Evolutionary conservation across 2,113 vertebrate species (phyloP).

Genomic region (Chaetodon trifascialis): DNA sequence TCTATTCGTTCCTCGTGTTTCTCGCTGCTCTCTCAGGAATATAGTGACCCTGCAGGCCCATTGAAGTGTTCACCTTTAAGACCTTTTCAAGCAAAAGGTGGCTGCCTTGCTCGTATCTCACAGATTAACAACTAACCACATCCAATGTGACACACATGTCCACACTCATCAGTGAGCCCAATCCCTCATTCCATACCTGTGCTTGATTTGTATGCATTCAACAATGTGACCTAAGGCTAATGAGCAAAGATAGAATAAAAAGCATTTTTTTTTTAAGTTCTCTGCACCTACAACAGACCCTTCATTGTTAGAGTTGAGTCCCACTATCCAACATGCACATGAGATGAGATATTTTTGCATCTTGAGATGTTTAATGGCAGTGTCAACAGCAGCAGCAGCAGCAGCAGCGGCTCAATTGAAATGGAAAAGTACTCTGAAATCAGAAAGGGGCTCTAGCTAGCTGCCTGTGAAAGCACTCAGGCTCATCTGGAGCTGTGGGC

Average conservation of each 20-base stretch:
- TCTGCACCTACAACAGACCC: slow-evolving; percentile 36
- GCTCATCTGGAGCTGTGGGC: slow-evolving; percentile 78
- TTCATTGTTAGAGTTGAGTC: slow-evolving; percentile 33
- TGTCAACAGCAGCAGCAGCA: slow-evolving; percentile 55
- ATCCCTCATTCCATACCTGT: slow-evolving; percentile 29
- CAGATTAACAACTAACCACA: slow-evolving; percentile 75
- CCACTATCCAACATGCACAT: slow-evolving; percentile 21
- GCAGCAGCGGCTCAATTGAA: slow-evolving; percentile 65
- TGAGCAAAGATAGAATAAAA: slow-evolving; percentile 4
- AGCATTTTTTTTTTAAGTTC: background rate
- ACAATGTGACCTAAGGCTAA: background rate
- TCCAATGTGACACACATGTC: slow-evolving; percentile 71
- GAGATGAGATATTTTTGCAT: slow-evolving; percentile 63
- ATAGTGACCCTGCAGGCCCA: slow-evolving; percentile 56
- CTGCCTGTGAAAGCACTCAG: slow-evolving; percentile 75
- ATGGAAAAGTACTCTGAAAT: slow-evolving; percentile 76
- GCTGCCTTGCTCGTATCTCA: slow-evolving; percentile 58
- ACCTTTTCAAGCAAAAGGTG: slow-evolving; percentile 72
- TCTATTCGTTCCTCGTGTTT: slow-evolving; percentile 42
- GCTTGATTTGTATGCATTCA: slow-evolving; percentile 33
- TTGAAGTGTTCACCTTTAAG: slow-evolving; percentile 65
- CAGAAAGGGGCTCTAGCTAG: slow-evolving; percentile 59
- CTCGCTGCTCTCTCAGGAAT: slow-evolving; percentile 47
- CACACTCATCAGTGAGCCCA: slow-evolving; percentile 13
- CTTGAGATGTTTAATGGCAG: slow-evolving; percentile 67